Conservation (phyloP, 2,797 vertebrate species). For the Micrastur ruficollis region DNA sequence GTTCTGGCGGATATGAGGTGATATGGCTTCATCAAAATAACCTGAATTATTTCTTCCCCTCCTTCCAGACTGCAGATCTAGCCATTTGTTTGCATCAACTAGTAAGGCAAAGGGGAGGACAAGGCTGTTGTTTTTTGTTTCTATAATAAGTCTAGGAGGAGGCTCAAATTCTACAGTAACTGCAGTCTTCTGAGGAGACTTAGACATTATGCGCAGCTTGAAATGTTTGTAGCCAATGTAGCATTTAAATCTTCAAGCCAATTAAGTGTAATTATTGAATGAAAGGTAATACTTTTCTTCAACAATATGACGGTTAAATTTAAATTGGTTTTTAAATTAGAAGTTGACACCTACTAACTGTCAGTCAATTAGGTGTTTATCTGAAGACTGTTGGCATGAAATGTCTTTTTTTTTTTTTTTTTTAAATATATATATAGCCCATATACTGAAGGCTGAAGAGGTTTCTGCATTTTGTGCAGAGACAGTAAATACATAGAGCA, state of each 20-base stretch:
- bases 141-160: neutral
- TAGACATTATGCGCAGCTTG: conserved; percentile 6
- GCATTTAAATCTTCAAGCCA: conserved; percentile 56
- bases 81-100: neutral
- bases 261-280: conserved; percentile 71
- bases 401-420: neutral
- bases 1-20: neutral
- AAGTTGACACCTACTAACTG: conserved; percentile 67
- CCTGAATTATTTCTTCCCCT: neutral
- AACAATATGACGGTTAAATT: conserved; percentile 51
- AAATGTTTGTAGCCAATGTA: conserved; percentile 60
- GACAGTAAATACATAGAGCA: neutral
- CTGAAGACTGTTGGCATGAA: neutral
- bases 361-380: conserved; percentile 66
- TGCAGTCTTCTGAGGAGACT: neutral
- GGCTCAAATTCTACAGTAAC: neutral
- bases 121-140: neutral
- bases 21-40: neutral
- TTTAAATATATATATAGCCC: neutral
- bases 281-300: conserved; percentile 65
- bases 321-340: conserved; percentile 63
- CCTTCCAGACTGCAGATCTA: neutral
- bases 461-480: neutral
- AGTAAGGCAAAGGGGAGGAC: neutral
- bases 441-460: neutral